Base-by-base conservation (phyloP, 2,888 invertebrate species). In the Aquatica leii region DNA sequence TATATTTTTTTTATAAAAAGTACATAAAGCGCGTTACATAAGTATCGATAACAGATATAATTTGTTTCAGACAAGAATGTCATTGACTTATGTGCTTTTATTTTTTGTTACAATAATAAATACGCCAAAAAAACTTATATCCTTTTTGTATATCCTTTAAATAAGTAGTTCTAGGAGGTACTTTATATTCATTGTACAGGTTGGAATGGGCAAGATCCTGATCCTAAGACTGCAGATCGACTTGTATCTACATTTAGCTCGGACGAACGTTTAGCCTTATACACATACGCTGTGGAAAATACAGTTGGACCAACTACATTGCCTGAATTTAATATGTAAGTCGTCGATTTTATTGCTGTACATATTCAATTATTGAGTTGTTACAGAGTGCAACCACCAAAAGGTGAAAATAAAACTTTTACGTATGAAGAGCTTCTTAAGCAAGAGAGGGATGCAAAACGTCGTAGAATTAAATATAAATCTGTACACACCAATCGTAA, bases 401-500 rank as follows among this genome's bases (percentile, higher is more conserved):
- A 70, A 58, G 67, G 69, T 8, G 69, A 70, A 51, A 71, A 73
- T 40, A 71, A 83, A 81, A 74, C 80, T 80, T 9, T 82, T 77
- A 63, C 74, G 75, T 74, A 77, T 56, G 77, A 78, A 72, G 86
- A 87, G 76, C 76, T 84, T 55, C 72, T 86, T 68, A 82, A 84
- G 1, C 83, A 84, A 71, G 82, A 86, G 75, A 83, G 88, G 48
- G 84, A 89, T 76, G 84, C 86, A 76, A 86, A 85, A 78, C 83
- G 88, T 11, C 82, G 88, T 12, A 82, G 87, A 70, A 77, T 84
- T 49, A 86, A 86, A 78, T 87, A 88, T 77, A 81, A 78, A 73
- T 78, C 81, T 37, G 86, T 86, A 24, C 84, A 87, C 53, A 84
- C 85, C 52, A 86, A 84, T 70, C 81, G 83, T 5, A 83, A 83